Base-by-base conservation (phyloP, 2,113 vertebrate species). In the Bujurquina vittata region DNA sequence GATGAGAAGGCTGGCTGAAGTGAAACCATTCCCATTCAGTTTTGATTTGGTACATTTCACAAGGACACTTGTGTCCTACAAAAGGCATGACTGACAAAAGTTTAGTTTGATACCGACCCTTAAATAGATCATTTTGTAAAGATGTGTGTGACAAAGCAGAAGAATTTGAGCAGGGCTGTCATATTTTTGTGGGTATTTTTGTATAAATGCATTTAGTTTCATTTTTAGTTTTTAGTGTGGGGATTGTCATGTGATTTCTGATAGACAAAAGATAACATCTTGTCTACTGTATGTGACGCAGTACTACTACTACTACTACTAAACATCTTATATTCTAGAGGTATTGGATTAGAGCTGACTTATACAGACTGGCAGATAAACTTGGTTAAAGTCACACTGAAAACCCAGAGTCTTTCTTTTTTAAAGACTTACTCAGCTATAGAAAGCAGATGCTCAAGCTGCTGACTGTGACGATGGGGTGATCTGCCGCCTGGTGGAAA, bases 401-500 rank as follows among this genome's bases (percentile, higher is more conserved):
- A 52, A 69, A 43, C 14, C 26, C 46, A 78, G 29, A 23, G 29
- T 18, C 29, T 18, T 69, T 49, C 18, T 49, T 52, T 69, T 31
- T 46, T 15, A 14, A 46, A 15, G 43, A 15, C 40, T 4, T 46
- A 15, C 43, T 17, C 58, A 49, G 8, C 4, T 23, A 67, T 40
- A 43, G 54, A 3, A 57, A 55, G 63, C 18, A 49, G 31, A 62
- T 23, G n/a, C 52, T 54, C 61, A 82, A 91, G n/a, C 33, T 59
- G 94, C 93, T 91, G 94, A 92, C 79, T 58, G 84, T 80, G 86
- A n/a, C 31, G 91, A 91, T 91, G 74, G 88, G 72, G 37, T 96
- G 95, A 96, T 95, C 96, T 89, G 94, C 91, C 94, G 95, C 93
- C 73, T 49, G 90, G 73, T 90, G 91, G 11, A 73, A 87, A 80